These are phyloP conservation scores for Trachelus troglodyta DNA, from an alignment of 2,888 invertebrate species.

Conservation along the genomic window DNA sequence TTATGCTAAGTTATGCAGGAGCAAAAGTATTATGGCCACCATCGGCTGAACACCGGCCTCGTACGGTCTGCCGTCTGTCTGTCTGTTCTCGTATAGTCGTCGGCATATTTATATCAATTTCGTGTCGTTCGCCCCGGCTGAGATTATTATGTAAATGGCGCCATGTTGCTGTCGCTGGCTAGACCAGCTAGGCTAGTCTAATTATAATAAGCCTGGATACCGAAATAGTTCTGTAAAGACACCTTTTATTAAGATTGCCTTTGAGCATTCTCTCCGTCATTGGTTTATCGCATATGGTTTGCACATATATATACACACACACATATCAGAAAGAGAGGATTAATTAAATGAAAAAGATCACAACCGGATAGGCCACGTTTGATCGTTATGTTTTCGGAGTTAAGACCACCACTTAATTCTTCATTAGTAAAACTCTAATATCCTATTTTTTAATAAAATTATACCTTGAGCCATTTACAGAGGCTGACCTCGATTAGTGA, in stretches of 20 bases:
- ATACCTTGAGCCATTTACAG: neutral
- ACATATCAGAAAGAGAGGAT: neutral
- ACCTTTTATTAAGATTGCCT: conserved; percentile 5
- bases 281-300: neutral
- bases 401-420: conserved; percentile 34
- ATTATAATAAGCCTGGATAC: conserved; percentile 21
- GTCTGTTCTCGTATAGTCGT: conserved; percentile 43
- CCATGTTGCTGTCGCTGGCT: conserved; percentile 9
- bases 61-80: conserved; percentile 55
- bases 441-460: neutral
- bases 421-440: conserved; percentile 26
- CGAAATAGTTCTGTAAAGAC: conserved; percentile 19
- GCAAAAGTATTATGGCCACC: conserved; percentile 24
- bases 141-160: conserved; percentile 63
- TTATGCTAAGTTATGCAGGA: conserved; percentile 65
- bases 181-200: conserved; percentile 13
- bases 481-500: neutral
- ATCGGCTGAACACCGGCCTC: conserved; percentile 52
- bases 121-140: conserved; percentile 55
- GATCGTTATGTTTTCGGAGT: conserved; percentile 23
- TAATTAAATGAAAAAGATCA: conserved; percentile 27
- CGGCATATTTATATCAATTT: conserved; percentile 65
- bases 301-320: neutral
- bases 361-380: conserved; percentile 13
- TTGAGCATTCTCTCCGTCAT: neutral